Evolutionary conservation across 2,113 vertebrate species (phyloP), one percentile per base, ranked within the genome.

Genomic region (Propithecus coquereli): DNA sequence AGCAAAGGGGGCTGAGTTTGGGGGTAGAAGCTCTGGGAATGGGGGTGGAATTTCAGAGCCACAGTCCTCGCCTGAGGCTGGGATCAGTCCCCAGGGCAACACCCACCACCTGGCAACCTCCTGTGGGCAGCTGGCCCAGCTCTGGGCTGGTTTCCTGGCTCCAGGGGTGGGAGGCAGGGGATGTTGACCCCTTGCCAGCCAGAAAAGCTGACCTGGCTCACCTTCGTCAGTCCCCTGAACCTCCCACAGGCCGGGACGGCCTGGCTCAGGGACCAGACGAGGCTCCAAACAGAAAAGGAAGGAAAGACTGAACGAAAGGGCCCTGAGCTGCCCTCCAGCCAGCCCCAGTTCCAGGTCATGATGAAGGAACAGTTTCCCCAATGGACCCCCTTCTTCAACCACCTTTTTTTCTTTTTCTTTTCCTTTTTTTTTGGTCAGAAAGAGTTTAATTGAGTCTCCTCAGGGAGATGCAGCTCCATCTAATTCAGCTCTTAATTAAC

Each of bases 401-500:
- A 52, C 13, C 11, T 40, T 61, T 45, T 22, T 40, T n/a, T 59
- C 57, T 17, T 32, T 32, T 37, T 61, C 2, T 12, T 16, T 25
- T 30, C 34, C 6, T 22, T 52, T 27, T 57, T 61, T 94, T 90
- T 95, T 91, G 37, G 63, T 63, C 92, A 92, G 88, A 97, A 97
- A 95, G 32, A 68, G 27, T 98, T 98, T 98, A 98, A 98, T 98
- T 98, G 97, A 91, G 65, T 98, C 97, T 98, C 98, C 97, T 97
- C 63, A 2, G 98, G 97, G 98, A 98, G 87, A 97, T 96, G 89
- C 90, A 94, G 98, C 98, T 98, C 96, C 96, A 98, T 98, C 98
- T 98, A 98, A 98, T 98, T 98, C 96, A 95, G 97, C 97, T 98
- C 98, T 98, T 98, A 98, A 98, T 99, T 98, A 99, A 98, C 98